Percentiles rank a stretch among this genome's conserved stretches.
Evolutionary conservation across 2,888 invertebrate species (phyloP).

Genomic region (Thera obeliscata): DNA sequence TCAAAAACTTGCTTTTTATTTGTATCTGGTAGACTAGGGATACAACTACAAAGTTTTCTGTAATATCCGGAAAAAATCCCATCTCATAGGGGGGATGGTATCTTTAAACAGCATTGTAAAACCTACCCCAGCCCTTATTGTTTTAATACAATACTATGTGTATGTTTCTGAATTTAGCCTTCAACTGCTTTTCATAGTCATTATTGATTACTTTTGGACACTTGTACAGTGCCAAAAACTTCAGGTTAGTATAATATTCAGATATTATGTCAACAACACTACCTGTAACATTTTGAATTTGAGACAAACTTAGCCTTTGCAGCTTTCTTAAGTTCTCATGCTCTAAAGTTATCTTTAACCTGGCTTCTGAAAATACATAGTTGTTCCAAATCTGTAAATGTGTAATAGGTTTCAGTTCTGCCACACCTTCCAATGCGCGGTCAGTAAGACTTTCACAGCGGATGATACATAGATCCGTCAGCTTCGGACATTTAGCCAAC

Average conservation of each 20-base stretch:
- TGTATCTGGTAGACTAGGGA: too few species aligned
- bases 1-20: too few species aligned
- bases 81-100: background rate
- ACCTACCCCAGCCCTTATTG: background rate
- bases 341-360: constrained; percentile 62
- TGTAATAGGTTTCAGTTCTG: constrained; percentile 57
- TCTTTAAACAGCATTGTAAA: background rate
- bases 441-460: constrained; percentile 75
- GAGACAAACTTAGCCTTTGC: constrained; percentile 72
- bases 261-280: constrained; percentile 71
- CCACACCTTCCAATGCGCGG: constrained; percentile 60
- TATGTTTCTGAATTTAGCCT: constrained; percentile 74
- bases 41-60: too few species aligned
- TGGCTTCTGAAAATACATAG: constrained; percentile 63
- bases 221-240: constrained; percentile 74
- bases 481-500: constrained; percentile 62
- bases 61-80: too few species aligned
- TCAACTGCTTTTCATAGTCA: constrained; percentile 73
- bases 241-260: constrained; percentile 70
- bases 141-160: constrained; percentile 71
- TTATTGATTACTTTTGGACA: constrained; percentile 72
- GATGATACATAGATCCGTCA: constrained; percentile 71
- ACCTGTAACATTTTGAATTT: constrained; percentile 69
- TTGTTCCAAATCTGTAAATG: constrained; percentile 79
- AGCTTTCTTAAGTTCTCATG: constrained; percentile 60